Base-by-base conservation (phyloP, 2,113 vertebrate species). In the Mus pahari region DNA sequence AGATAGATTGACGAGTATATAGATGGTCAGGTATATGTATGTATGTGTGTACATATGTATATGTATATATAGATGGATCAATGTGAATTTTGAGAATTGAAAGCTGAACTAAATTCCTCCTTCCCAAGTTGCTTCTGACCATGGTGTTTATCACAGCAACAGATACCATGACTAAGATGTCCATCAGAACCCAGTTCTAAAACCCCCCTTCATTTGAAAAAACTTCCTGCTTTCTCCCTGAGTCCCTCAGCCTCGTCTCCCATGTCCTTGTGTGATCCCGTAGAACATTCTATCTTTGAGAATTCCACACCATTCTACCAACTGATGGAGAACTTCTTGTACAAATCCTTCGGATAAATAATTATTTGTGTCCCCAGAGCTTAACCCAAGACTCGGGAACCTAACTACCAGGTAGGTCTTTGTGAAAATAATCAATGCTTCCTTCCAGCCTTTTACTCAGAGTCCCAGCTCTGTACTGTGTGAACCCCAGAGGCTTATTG, bases 391-490 rank as follows among this genome's bases (percentile, higher is more conserved):
- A 42, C n/a, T 16, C 26, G 55, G 36, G 45, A 33, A 75, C 33
- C 79, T n/a, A 78, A 66, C 84, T 88, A 36, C 75, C 74, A 88
- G 75, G 58, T 55, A 42, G 58, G 64, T 17, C 86, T 81, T 66
- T 92, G 39, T 87, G 39, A 70, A 89, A 55, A 79, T 71, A 66
- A 87, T 48, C 62, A 19, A 64, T 31, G 48, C 68, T 71, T 86
- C 75, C 50, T 19, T 91, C 28, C 53, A 16, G 58, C 11, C 33
- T 14, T 53, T 28, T 12, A 20, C 70, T 53, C 55, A 33, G 55
- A 45, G 58, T 28, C 60, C 60, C 28, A 26, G 4, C 0, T 60
- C 17, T 33, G 48, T 1, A 53, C 7, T 5, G 7, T 26, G 26
- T 58, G 92, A 60, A 24, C 74, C 3, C 71, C 16, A 73, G 84